These are phyloP conservation scores for Heteromormyrus szaboi DNA, from an alignment of 2,797 vertebrate genomes.

Conservation along the genomic window DNA sequence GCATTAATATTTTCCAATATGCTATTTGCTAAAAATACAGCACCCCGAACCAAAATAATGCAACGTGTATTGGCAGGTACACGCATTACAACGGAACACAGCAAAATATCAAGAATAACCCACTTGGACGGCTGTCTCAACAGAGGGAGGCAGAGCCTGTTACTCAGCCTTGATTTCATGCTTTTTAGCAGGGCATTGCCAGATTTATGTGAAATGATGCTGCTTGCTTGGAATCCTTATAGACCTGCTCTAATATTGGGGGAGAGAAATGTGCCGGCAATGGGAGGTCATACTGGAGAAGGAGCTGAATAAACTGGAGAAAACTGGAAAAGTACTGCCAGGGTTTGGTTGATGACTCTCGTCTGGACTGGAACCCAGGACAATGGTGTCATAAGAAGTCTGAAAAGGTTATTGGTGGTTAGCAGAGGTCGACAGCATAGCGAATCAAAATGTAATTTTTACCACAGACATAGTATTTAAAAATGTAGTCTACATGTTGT, in stretches of 20 bases:
- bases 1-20: not conserved
- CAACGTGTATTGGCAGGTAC: not conserved
- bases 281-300: not conserved
- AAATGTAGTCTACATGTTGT: not conserved
- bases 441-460: not conserved
- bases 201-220: not conserved
- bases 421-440: not conserved
- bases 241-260: not conserved
- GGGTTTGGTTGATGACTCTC: not conserved
- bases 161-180: not conserved
- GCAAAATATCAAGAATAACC: not conserved
- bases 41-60: not conserved
- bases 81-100: not conserved
- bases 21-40: not conserved
- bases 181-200: not conserved
- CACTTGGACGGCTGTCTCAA: not conserved
- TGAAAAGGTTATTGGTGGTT: not conserved
- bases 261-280: not conserved
- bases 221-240: not conserved
- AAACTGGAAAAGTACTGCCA: not conserved
- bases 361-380: not conserved
- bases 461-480: not conserved
- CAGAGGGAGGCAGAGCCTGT: not conserved
- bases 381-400: not conserved
- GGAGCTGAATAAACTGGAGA: not conserved